Evolutionary conservation across 1,140 invertebrate genomes (phyloP), one percentile per base, ranked within the genome.

Genomic region (Nylanderia fulva): DNA sequence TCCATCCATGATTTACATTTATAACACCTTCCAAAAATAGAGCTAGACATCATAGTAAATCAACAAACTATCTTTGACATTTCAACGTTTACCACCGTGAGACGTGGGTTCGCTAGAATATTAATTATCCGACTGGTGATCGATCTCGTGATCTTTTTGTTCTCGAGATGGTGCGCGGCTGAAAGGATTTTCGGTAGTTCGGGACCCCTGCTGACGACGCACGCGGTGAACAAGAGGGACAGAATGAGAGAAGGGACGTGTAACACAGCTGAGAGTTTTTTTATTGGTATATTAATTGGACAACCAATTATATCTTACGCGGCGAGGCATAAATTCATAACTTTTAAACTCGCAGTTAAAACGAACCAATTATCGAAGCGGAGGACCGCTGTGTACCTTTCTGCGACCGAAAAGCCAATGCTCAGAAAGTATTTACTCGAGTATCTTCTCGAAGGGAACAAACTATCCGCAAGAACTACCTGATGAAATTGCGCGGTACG

Each of bases 241-340:
- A 18, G 11, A 29, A 42, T 45, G 18, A 18, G 6, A 36, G 13
- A 24, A 36, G 29, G 11, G 58, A 11, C 56, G 66, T n/a, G 29
- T 82, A 86, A 66, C 74, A 61, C 48, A 52, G 6, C 18, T 45
- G 27, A 64, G 9, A 21, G 72, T 84, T 88, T 91, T n/a, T 91
- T 92, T 91, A 91, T 92, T 91, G 86, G 74, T 82, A 92, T 92
- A 93, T 93, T 93, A 94, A 94, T 94, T 91, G 90, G 88, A 89
- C 86, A 87, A 71, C 86, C 93, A 93, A 93, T 94, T 93, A 93
- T 93, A 93, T 91, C 90, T 90, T 89, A 88, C 89, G 86, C 88
- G 89, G 87, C 80, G 69, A 86, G 82, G 85, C 91, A 93, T 93
- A 93, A 94, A 94, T 94, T 93, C 90, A 88, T 91, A 92, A 90